These are phyloP conservation scores for Diadumene lineata DNA, from an alignment of 92 coral and sea anemone genomes.

Conservation along the genomic window DNA sequence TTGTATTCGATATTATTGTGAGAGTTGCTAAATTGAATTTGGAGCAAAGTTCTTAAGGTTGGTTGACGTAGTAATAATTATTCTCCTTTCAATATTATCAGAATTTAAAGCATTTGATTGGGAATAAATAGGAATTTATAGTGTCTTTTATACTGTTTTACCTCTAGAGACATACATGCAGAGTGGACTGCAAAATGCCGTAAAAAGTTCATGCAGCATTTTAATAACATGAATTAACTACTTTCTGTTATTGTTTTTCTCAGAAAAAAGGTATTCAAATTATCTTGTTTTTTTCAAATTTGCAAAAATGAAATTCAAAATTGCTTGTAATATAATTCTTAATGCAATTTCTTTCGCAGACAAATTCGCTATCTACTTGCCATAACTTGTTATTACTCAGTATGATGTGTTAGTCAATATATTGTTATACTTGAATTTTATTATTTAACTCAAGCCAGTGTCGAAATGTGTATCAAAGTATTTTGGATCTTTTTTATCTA, in stretches of 20 bases:
- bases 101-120: neutral
- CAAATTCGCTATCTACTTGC: too few relatives aligned
- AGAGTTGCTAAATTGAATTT: neutral
- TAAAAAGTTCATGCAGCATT: neutral
- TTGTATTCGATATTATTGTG: neutral
- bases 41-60: neutral
- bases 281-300: neutral
- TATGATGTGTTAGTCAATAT: too few relatives aligned
- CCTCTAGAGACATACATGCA: neutral
- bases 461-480: conserved; percentile 1
- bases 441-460: conserved; percentile 9
- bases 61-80: neutral
- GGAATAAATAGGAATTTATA: neutral
- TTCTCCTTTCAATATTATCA: neutral
- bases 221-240: neutral
- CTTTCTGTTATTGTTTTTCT: neutral
- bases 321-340: neutral
- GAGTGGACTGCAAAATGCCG: neutral
- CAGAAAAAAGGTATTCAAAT: neutral
- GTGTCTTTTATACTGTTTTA: conserved; percentile 4
- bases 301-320: neutral
- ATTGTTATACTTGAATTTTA: neutral
- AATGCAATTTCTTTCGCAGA: too few relatives aligned
- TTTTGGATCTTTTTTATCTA: conserved; percentile 17
- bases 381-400: too few relatives aligned